phyloP scores from a whole-genome alignment of 2,888 invertebrate species.

The Ethmia dodecea region DNA sequence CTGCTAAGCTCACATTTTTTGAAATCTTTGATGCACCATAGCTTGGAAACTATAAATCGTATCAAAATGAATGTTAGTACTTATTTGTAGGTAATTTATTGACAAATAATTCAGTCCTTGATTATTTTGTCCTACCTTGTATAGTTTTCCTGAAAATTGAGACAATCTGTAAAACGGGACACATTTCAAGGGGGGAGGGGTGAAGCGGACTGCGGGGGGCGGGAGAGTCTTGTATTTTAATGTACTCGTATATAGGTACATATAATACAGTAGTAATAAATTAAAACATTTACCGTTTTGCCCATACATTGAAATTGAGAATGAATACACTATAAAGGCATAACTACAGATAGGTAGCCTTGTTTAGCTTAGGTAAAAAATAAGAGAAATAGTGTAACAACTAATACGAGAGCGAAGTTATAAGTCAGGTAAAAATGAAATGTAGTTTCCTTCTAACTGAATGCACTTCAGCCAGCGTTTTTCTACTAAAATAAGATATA shows the following conservation, averaged over 20 bases:
- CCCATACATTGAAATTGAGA: no score
- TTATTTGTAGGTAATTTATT: slow-evolving; percentile 11
- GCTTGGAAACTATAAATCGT: slow-evolving; percentile 8
- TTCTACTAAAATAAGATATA: no score
- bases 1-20: slow-evolving; percentile 5
- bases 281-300: no score
- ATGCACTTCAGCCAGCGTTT: no score
- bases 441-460: no score
- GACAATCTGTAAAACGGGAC: slow-evolving; percentile 9
- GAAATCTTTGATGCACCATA: slow-evolving; percentile 10
- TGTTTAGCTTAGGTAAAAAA: no score
- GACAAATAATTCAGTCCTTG: slow-evolving; percentile 9
- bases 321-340: no score
- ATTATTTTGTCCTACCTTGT: slow-evolving; percentile 6
- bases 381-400: no score
- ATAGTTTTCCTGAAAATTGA: slow-evolving; percentile 13
- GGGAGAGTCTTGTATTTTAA: slow-evolving; percentile 8
- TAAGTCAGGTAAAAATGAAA: no score
- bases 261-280: no score
- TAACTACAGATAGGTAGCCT: no score
- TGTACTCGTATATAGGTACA: slow-evolving; percentile 2
- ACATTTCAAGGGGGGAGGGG: slow-evolving; percentile 7
- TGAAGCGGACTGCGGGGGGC: slow-evolving; percentile 5
- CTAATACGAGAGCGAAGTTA: no score
- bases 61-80: slow-evolving; percentile 8